A percentile compares a stretch with the other conserved stretches of the same genome.
Conservation (phyloP, 2,797 vertebrate species). For the Phoebastria nigripes region DNA sequence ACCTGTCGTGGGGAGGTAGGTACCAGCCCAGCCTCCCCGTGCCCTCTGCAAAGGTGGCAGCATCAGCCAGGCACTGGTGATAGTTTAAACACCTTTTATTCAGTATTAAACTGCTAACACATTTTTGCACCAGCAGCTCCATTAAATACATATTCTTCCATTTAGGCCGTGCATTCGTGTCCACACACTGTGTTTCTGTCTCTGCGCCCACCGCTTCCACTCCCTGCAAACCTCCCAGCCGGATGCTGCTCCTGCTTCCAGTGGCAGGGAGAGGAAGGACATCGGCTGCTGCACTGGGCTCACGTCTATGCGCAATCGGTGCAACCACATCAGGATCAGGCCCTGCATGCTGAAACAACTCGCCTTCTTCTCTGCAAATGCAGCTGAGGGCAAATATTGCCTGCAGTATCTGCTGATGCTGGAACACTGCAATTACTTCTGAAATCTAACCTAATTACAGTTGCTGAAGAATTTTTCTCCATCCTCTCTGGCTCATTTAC, state of each 20-base stretch:
- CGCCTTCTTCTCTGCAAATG: not conserved
- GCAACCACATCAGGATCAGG: not conserved
- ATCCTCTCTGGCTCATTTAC: conserved; percentile 54
- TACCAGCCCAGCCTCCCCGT: not conserved
- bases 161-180: not conserved
- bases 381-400: conserved; percentile 26
- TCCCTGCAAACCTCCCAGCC: not conserved
- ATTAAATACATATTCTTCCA: not conserved
- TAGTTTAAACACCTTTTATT: not conserved
- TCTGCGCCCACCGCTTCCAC: not conserved
- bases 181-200: not conserved
- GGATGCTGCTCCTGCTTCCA: not conserved
- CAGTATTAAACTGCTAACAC: not conserved
- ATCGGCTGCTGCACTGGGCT: not conserved
- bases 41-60: not conserved
- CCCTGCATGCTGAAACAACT: not conserved
- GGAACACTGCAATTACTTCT: conserved; percentile 39
- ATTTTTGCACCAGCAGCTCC: not conserved
- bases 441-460: conserved; percentile 61
- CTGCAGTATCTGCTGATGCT: not conserved
- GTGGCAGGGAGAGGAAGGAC: not conserved
- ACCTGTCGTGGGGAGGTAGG: not conserved
- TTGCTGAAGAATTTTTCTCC: conserved; percentile 42
- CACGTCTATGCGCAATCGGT: not conserved
- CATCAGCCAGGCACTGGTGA: not conserved